These are phyloP conservation scores for Brienomyrus brachyistius DNA, from an alignment of 2,113 vertebrate species.

Conservation along the genomic window DNA sequence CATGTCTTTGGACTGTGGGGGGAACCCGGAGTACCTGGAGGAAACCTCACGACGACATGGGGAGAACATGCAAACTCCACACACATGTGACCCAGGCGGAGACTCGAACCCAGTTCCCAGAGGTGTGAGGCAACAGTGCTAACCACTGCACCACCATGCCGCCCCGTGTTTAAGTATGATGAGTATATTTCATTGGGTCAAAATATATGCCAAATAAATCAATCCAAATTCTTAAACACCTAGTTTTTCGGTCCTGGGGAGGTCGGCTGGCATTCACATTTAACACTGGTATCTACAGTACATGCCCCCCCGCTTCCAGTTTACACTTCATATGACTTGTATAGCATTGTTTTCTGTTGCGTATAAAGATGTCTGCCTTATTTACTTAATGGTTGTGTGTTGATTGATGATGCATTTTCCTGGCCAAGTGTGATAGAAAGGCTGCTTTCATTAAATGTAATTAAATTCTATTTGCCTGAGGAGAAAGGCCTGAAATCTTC, in stretches of 20 bases:
- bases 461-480: slow-evolving; percentile 85
- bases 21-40: too few species aligned
- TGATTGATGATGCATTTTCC: slow-evolving; percentile 31
- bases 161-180: background rate
- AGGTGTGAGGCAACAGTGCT: too few species aligned
- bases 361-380: background rate
- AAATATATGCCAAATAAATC: background rate
- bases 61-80: too few species aligned
- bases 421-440: background rate
- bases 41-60: too few species aligned
- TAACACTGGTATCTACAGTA: background rate
- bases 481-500: slow-evolving; percentile 26
- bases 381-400: background rate
- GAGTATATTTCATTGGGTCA: background rate
- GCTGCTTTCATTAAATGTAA: background rate
- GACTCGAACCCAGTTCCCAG: too few species aligned
- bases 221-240: background rate
- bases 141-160: too few species aligned
- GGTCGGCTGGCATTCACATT: background rate
- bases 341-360: background rate
- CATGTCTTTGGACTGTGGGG: too few species aligned
- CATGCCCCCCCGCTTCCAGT: background rate
- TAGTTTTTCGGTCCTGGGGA: background rate
- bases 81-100: too few species aligned
- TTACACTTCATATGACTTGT: background rate